Evolutionary conservation across 2,888 invertebrate genomes (phyloP).

Genomic region (Leptinotarsa peninsularis): DNA sequence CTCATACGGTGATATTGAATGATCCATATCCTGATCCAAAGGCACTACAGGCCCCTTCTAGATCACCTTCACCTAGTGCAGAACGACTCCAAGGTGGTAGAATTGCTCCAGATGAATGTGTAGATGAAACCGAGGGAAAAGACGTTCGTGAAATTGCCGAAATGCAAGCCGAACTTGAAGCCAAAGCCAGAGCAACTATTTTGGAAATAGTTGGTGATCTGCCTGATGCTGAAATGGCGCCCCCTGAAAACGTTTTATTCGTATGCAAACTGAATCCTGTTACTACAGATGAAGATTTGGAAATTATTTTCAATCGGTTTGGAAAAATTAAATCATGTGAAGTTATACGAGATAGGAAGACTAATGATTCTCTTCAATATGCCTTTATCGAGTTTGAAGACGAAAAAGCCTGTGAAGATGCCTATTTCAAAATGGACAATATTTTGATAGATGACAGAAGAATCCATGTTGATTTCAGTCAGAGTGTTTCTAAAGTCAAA

Average conservation of each 20-base stretch:
- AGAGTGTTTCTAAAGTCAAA: conserved; percentile 94
- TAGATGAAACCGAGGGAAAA: conserved; percentile 89
- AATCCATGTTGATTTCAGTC: conserved; percentile 99
- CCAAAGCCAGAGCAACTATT: conserved; percentile 95
- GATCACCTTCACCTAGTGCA: conserved; percentile 90
- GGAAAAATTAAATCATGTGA: conserved; percentile 94
- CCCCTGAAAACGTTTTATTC: conserved; percentile 98
- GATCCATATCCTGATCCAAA: conserved; percentile 95
- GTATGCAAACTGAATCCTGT: conserved; percentile 99
- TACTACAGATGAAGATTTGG: conserved; percentile 95
- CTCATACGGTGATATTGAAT: conserved; percentile 94
- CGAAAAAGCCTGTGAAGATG: conserved; percentile 93
- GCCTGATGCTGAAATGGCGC: conserved; percentile 96
- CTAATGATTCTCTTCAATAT: conserved; percentile 96
- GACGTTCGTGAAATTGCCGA: conserved; percentile 87
- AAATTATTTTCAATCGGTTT: conserved; percentile 97
- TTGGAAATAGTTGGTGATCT: conserved; percentile 98
- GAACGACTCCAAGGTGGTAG: conserved; percentile 84
- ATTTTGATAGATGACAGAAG: conserved; percentile 98
- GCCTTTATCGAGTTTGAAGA: conserved; percentile 98
- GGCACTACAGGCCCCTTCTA: conserved; percentile 80
- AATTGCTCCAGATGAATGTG: conserved; percentile 93
- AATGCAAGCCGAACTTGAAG: conserved; percentile 90
- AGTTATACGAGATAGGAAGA: conserved; percentile 93
- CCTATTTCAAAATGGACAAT: conserved; percentile 99